Percentiles rank a stretch among this genome's conserved stretches.
phyloP scores from a whole-genome alignment of 30 jellyfish, hydroid and myxozoan genomes.

The Cassiopea andromeda region DNA sequence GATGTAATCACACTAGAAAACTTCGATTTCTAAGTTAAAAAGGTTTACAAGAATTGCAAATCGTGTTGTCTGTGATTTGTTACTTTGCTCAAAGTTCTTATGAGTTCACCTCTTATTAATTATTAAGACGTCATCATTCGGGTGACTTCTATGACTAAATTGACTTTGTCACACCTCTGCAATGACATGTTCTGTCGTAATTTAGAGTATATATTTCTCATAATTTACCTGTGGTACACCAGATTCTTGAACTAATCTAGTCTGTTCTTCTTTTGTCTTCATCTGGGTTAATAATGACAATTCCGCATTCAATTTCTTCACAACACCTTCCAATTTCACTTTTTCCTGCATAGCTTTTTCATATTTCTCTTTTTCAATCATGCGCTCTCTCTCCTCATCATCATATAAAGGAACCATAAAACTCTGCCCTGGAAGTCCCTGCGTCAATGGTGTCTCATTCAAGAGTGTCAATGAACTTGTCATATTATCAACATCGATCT shows the following conservation, averaged over 20 bases:
- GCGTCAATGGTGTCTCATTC: slow-evolving; percentile 8
- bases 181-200: too few relatives aligned
- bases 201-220: too few relatives aligned
- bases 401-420: neutral
- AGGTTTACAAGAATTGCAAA: too few relatives aligned
- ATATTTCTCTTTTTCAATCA: neutral
- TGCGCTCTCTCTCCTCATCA: neutral
- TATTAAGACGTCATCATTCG: too few relatives aligned
- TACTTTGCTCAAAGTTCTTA: too few relatives aligned
- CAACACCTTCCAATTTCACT: neutral
- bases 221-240: slow-evolving; percentile 63
- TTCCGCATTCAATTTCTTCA: slow-evolving; percentile 30
- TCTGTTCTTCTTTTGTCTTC: slow-evolving; percentile 54
- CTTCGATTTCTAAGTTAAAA: too few relatives aligned
- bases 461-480: neutral
- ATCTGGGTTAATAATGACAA: slow-evolving; percentile 20
- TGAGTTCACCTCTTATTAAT: too few relatives aligned
- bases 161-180: too few relatives aligned
- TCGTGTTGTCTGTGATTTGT: too few relatives aligned
- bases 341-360: neutral
- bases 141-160: too few relatives aligned
- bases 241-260: slow-evolving; percentile 48
- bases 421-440: neutral
- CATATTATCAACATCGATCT: too few relatives aligned
- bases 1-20: too few relatives aligned